Evolutionary conservation across 2,113 vertebrate species (phyloP).

Genomic region (Proterorhinus semilunaris): DNA sequence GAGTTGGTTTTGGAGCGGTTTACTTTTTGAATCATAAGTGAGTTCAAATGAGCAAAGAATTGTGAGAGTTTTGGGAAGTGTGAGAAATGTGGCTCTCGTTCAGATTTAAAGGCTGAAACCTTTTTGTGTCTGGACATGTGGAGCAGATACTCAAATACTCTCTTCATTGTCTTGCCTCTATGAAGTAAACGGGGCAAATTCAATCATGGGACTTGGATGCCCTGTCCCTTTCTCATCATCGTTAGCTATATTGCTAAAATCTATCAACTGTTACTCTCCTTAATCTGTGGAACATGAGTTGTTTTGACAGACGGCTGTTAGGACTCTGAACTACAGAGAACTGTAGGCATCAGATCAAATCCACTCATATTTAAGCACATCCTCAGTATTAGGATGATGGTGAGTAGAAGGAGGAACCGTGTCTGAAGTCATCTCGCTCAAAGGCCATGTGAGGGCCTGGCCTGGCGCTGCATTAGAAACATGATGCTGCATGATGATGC

Average conservation of each 20-base stretch:
- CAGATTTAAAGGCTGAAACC: too few species aligned
- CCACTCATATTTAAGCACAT: background rate
- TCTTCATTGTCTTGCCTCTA: too few species aligned
- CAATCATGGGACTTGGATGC: too few species aligned
- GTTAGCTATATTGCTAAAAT: background rate
- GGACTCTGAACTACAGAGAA: constrained; percentile 12
- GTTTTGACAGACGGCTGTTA: constrained; percentile 22
- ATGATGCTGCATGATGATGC: constrained; percentile 25
- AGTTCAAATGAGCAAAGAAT: too few species aligned
- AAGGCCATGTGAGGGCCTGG: background rate
- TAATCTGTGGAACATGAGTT: constrained; percentile 1
- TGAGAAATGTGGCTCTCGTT: too few species aligned
- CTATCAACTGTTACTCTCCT: constrained; percentile 3
- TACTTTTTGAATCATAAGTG: too few species aligned
- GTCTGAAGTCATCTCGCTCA: background rate
- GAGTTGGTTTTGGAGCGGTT: too few species aligned
- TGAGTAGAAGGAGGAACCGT: background rate
- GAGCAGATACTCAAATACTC: too few species aligned
- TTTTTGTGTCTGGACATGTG: too few species aligned
- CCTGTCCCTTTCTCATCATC: too few species aligned
- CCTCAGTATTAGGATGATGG: constrained; percentile 5
- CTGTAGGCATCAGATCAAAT: constrained; percentile 8
- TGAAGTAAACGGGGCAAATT: too few species aligned
- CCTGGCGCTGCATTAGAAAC: background rate
- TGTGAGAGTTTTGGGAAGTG: too few species aligned